These are phyloP conservation scores for Mixornis gularis DNA, from an alignment of 2,113 vertebrate genomes.

Conservation along the genomic window DNA sequence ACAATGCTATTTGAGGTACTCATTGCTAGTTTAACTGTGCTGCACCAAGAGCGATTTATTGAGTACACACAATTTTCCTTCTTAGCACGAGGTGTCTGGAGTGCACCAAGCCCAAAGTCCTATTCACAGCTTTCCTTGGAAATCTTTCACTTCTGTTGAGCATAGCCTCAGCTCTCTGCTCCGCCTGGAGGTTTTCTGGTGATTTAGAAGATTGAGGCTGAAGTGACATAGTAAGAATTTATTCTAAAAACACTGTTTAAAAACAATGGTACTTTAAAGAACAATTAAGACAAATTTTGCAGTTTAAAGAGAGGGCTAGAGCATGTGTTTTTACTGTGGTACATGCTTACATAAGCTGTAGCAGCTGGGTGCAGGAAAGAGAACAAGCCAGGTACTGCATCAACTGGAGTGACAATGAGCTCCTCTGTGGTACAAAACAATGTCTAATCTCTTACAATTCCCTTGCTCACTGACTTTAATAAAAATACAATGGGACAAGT, in stretches of 20 bases:
- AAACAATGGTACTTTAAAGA: background rate
- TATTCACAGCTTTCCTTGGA: background rate
- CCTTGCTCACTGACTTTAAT: slow-evolving; percentile 31
- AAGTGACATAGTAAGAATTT: background rate
- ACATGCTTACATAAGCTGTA: slow-evolving; percentile 3
- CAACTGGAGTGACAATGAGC: background rate
- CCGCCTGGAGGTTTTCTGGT: background rate
- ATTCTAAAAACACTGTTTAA: background rate
- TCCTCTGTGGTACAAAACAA: slow-evolving; percentile 14
- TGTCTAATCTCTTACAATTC: slow-evolving; percentile 45
- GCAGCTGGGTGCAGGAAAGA: background rate
- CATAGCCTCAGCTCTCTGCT: background rate
- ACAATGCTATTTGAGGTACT: background rate
- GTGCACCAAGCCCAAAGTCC: accelerated
- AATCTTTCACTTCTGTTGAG: background rate
- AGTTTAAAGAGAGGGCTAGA: background rate
- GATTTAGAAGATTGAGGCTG: background rate
- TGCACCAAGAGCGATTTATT: background rate
- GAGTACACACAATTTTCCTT: background rate
- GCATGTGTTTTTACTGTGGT: background rate
- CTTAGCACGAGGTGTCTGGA: background rate
- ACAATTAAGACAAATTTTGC: background rate
- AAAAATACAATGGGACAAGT: slow-evolving; percentile 32
- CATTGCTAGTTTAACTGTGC: background rate
- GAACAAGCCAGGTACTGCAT: slow-evolving; percentile 11